phyloP scores from a whole-genome alignment of 2,797 vertebrate genomes.

The Clarias fuscus region DNA sequence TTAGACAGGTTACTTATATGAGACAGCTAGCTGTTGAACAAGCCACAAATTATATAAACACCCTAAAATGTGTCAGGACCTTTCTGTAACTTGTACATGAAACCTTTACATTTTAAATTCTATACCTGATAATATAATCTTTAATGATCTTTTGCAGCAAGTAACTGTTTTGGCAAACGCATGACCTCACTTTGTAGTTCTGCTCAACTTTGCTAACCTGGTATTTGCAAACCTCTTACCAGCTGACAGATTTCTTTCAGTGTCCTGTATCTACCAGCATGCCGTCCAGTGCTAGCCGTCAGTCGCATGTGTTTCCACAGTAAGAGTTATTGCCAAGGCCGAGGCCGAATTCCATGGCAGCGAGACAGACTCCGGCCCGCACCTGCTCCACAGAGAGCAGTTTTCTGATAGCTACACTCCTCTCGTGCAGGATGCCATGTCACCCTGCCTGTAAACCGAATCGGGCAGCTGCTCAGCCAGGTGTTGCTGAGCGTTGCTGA shows the following conservation, averaged over 20 bases:
- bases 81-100: not conserved
- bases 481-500: slow-evolving; percentile 59
- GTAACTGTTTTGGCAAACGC: not conserved
- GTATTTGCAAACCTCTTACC: slow-evolving; percentile 10
- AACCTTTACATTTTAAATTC: not conserved
- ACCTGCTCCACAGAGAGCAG: slow-evolving; percentile 34
- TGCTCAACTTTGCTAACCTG: not conserved
- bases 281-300: not conserved
- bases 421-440: too few relatives aligned
- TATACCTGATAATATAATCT: not conserved
- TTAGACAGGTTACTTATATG: not conserved
- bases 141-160: not conserved
- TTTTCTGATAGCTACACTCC: too few relatives aligned
- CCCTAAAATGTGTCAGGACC: not conserved
- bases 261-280: slow-evolving; percentile 24
- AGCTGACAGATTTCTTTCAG: slow-evolving; percentile 18
- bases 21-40: not conserved
- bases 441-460: slow-evolving; percentile 63
- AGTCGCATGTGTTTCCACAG: slow-evolving; percentile 43
- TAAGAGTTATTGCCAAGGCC: slow-evolving; percentile 60
- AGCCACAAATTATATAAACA: not conserved
- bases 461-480: slow-evolving; percentile 59
- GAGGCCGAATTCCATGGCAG: slow-evolving; percentile 57
- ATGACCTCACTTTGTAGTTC: not conserved
- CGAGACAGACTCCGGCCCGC: slow-evolving; percentile 29